These are phyloP conservation scores for Cataglyphis cursor DNA, from an alignment of 2,888 invertebrate species.

Conservation along the genomic window DNA sequence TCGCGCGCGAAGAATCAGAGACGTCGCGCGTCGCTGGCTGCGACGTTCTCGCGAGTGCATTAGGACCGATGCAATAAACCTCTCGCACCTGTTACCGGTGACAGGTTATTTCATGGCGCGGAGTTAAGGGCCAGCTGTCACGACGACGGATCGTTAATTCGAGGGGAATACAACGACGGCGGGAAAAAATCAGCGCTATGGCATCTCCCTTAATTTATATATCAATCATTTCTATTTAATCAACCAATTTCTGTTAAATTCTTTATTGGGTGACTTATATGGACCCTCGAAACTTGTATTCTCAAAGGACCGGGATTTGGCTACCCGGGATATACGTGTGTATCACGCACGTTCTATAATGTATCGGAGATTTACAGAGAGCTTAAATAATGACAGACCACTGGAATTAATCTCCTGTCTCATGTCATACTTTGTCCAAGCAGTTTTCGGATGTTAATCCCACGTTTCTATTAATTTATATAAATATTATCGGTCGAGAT, in stretches of 20 bases:
- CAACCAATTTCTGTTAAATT: background rate
- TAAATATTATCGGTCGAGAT: slow-evolving; percentile 29
- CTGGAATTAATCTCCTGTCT: slow-evolving; percentile 25
- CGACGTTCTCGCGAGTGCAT: slow-evolving; percentile 39
- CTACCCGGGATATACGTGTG: background rate
- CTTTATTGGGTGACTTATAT: slow-evolving; percentile 13
- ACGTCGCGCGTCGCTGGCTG: background rate
- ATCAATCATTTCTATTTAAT: background rate
- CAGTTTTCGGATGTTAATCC: slow-evolving; percentile 16
- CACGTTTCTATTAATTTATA: background rate
- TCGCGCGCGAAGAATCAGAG: slow-evolving; percentile 12
- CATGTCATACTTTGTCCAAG: background rate
- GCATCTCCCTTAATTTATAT: background rate
- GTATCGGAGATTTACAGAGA: slow-evolving; percentile 57
- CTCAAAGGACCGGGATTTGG: slow-evolving; percentile 22
- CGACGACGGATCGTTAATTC: slow-evolving; percentile 51
- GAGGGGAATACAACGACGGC: background rate
- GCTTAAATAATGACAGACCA: slow-evolving; percentile 50
- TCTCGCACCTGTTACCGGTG: slow-evolving; percentile 41
- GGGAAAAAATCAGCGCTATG: slow-evolving; percentile 1
- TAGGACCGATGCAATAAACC: slow-evolving; percentile 50
- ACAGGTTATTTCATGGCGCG: slow-evolving; percentile 24
- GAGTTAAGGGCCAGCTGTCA: slow-evolving; percentile 36
- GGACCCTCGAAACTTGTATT: background rate
- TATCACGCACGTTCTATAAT: slow-evolving; percentile 50